Evolutionary conservation across 37 sponge, comb jelly and placozoan species (phyloP), one percentile per base, ranked within the genome.

Genomic region (Crambe crambe): DNA sequence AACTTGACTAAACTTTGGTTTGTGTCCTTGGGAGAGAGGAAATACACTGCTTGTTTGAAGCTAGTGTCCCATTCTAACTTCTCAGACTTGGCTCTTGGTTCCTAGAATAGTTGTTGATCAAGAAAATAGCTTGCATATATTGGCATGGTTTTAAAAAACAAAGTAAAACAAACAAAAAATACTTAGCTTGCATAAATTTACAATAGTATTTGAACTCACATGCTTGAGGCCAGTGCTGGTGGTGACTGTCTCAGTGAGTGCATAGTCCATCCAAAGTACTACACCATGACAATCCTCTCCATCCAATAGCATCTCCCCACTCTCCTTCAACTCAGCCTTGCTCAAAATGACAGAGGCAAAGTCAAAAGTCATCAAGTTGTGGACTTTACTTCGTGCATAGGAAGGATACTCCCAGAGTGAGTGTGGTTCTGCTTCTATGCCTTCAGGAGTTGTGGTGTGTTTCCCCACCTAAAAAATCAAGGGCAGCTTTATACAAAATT

Each of bases 251-350:
- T 66, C 81, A 20, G 84, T 69, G 35, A 92, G 90, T 35, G 66
- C 37, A 56, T 90, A 90, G n/a, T 93, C 94, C 91, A 93, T 89
- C 94, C 94, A 93, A 31, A 89, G 76, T 1, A 86, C 94, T 35
- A 93, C 77, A 31, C 73, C 94, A 82, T 93, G 87, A 37, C 91
- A 90, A 15, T 38, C 27, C 29, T 27, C 29, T 2, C 31, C 31
- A 0, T 34, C 39, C 4, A 83, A 39, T 15, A 37, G 23, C 70
- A 80, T 69, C n/a, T 42, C 42, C 22, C 80, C 81, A 68, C 20
- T 67, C 8, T 5, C 60, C 1, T 15, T 17, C 35, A 80, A 29
- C 0, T 25, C 1, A 8, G 58, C 68, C 43, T 75, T 74, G 34
- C 71, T 64, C 1, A 64, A 74, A 10, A 92, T 74, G 41, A 51